Evolutionary conservation across 2,888 invertebrate genomes (phyloP), one percentile per base, ranked within the genome.

Genomic region (Troides aeacus): DNA sequence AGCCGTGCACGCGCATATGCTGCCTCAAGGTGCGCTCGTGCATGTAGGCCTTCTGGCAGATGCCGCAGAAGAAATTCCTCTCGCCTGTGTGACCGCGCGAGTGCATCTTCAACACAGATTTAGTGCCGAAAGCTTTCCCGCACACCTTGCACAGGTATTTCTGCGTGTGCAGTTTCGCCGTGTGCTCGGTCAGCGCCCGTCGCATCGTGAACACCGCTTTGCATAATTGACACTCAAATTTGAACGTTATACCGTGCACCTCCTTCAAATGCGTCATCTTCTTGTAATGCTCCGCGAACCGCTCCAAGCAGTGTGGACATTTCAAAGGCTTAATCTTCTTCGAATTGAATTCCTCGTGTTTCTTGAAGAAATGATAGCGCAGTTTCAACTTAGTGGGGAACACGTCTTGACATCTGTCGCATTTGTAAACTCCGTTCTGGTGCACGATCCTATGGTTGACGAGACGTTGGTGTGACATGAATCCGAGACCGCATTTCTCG

Each of bases 251-350:
- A 0, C 89, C 91, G 66, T 92, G 92, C 0, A 80, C 85, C 70
- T 88, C 86, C 72, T 85, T 90, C 68, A 92, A 74, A 72, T 92
- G 92, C 2, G 87, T 88, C 91, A 92, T 91, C 70, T 91, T 91
- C 2, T 82, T 81, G 62, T 92, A 92, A 71, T 92, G 91, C 71
- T 91, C 91, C 0, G 91, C 80, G 64, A 92, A 92, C 12, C 92
- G 76, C 73, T 92, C 90, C 69, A 89, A 81, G 57, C 92, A 92
- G 69, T 89, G 91, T 0, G 92, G 87, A 71, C 92, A 92, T 80
- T 91, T 92, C 6, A 91, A 69, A 0, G 90, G 92, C 50, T 87
- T 90, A 18, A 83, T 81, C 60, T 87, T 88, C 72, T 90, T 91
- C 0, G 83, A 74, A 66, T 90, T 90, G 0, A 82, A 79, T 0